A percentile compares a stretch with the other conserved stretches of the same genome.
Evolutionary conservation across 2,888 invertebrate species (phyloP).

Genomic region (Bombyx huttoni): DNA sequence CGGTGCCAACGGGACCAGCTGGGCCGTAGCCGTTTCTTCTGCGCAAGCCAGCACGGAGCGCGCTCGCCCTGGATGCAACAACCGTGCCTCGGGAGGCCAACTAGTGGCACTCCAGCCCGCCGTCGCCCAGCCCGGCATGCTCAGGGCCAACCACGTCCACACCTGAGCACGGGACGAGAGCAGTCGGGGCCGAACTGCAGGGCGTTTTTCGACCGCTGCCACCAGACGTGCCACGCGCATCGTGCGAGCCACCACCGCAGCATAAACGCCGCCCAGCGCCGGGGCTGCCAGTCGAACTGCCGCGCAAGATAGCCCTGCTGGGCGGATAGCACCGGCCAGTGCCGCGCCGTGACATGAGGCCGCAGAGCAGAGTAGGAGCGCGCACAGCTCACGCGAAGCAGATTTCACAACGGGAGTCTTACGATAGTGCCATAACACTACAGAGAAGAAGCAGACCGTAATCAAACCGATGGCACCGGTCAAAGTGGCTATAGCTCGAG

Average conservation of each 20-base stretch:
- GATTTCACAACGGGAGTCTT: constrained; percentile 83
- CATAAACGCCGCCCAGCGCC: constrained; percentile 25
- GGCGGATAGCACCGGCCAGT: constrained; percentile 66
- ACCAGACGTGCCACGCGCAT: constrained; percentile 29
- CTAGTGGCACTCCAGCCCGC: constrained; percentile 74
- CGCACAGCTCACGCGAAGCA: constrained; percentile 76
- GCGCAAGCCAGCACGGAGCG: constrained; percentile 53
- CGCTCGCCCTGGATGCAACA: constrained; percentile 67
- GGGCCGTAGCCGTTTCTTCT: constrained; percentile 38
- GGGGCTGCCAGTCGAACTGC: constrained; percentile 23
- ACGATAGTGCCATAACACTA: constrained; percentile 16
- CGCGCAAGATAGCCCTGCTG: constrained; percentile 16
- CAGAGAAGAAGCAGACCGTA: not conserved
- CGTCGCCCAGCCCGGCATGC: constrained; percentile 42
- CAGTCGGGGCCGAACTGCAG: constrained; percentile 15
- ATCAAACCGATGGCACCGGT: constrained; percentile 75
- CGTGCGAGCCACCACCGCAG: constrained; percentile 28
- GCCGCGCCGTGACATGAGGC: constrained; percentile 68
- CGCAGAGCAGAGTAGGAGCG: constrained; percentile 72
- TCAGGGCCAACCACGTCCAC: constrained; percentile 74
- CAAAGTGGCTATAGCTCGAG: constrained; percentile 74
- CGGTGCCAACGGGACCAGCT: constrained; percentile 77
- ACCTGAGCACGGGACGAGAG: constrained; percentile 64
- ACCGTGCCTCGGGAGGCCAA: constrained; percentile 58
- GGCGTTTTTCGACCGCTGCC: constrained; percentile 35